Conservation (phyloP, 2,888 invertebrate genomes). For the Polia nebulosa region DNA sequence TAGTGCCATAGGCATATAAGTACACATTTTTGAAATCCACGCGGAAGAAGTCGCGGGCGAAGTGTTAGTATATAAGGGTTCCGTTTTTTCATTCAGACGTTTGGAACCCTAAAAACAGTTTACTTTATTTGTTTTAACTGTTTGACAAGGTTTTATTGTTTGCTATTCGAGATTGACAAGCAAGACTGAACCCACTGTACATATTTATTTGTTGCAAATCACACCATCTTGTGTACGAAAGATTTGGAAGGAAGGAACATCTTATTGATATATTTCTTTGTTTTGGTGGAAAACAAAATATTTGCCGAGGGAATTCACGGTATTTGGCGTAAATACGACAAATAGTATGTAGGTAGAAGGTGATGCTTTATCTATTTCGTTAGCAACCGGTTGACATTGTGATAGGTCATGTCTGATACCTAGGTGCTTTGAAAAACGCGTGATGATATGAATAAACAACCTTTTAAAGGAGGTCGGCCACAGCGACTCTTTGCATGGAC, state of each 20-base stretch:
- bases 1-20: no score
- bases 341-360: conserved; percentile 5
- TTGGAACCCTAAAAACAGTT: neutral
- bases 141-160: neutral
- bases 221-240: conserved; percentile 18
- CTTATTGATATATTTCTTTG: conserved; percentile 42
- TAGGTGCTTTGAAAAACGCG: neutral
- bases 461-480: no score
- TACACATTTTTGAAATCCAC: no score
- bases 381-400: neutral
- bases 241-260: conserved; percentile 12
- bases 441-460: neutral
- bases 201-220: conserved; percentile 13
- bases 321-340: conserved; percentile 7
- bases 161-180: neutral
- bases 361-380: conserved; percentile 6
- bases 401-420: conserved; percentile 4
- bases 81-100: no score
- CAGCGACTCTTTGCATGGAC: no score
- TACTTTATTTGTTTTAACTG: neutral
- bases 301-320: conserved; percentile 3
- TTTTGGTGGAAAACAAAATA: conserved; percentile 30
- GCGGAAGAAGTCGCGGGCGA: no score
- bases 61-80: no score
- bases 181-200: neutral